Conservation (phyloP, 2,797 vertebrate genomes). For the Cryptoblepharus egeriae region DNA sequence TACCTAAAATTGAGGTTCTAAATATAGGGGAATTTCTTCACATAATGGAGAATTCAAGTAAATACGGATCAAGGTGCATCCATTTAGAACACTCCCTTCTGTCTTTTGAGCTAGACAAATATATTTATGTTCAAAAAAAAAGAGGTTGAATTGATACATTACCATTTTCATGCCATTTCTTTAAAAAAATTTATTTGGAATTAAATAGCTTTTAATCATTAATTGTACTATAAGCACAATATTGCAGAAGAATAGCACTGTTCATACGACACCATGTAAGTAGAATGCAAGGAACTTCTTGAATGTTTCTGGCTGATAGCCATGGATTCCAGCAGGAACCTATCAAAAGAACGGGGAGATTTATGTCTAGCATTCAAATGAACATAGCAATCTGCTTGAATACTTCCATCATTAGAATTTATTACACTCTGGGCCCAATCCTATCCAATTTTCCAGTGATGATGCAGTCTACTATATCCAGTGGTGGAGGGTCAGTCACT, state of each 20-base stretch:
- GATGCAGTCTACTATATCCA: too few species aligned
- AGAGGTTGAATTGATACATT: slow-evolving; percentile 39
- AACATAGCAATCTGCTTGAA: slow-evolving; percentile 44
- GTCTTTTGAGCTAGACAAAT: too few species aligned
- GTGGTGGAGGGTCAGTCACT: too few species aligned
- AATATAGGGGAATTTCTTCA: too few species aligned
- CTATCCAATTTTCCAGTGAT: too few species aligned
- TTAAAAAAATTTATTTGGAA: slow-evolving; percentile 44
- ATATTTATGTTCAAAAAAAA: too few species aligned
- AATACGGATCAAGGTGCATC: too few species aligned
- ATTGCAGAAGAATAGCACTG: slow-evolving; percentile 52
- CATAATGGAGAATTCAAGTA: too few species aligned
- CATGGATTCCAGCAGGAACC: slow-evolving; percentile 89
- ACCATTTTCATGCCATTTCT: neutral
- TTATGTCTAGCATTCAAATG: slow-evolving; percentile 60
- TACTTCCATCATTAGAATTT: slow-evolving; percentile 32
- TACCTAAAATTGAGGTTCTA: too few species aligned
- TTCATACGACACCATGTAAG: slow-evolving; percentile 86
- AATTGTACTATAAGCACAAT: slow-evolving; percentile 45
- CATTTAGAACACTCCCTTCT: too few species aligned
- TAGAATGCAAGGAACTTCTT: slow-evolving; percentile 92
- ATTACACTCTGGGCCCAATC: too few species aligned
- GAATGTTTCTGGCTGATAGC: slow-evolving; percentile 90
- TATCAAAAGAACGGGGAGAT: slow-evolving; percentile 71
- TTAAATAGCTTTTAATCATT: slow-evolving; percentile 45